phyloP scores from a whole-genome alignment of 2,888 invertebrate species.

The Agrilus cyanescens region DNA sequence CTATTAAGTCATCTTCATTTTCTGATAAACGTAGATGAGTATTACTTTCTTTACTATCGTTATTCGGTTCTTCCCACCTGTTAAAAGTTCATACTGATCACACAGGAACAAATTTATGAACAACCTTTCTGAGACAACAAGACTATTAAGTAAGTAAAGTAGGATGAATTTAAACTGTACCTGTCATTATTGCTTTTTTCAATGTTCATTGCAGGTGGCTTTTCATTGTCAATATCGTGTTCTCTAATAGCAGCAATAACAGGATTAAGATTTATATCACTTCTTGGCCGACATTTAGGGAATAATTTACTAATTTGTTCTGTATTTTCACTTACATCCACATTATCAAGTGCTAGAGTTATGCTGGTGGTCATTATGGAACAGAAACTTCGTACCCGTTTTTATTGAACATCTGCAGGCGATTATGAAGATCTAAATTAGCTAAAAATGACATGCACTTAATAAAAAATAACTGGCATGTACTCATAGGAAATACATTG shows the following conservation, averaged over 20 bases:
- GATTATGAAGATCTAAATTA: no score
- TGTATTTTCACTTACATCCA: slow-evolving; percentile 40
- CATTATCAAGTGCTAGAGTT: slow-evolving; percentile 36
- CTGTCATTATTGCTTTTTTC: slow-evolving; percentile 36
- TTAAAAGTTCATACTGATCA: slow-evolving; percentile 9
- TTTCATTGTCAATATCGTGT: slow-evolving; percentile 34
- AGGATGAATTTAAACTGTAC: slow-evolving; percentile 17
- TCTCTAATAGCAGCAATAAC: slow-evolving; percentile 32
- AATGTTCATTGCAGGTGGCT: slow-evolving; percentile 37
- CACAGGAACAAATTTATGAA: neutral
- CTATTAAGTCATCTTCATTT: slow-evolving; percentile 41
- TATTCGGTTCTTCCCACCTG: slow-evolving; percentile 36
- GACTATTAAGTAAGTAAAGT: neutral
- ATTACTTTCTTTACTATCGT: slow-evolving; percentile 29
- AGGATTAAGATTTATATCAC: slow-evolving; percentile 45
- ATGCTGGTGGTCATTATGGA: slow-evolving; percentile 34
- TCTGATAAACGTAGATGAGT: slow-evolving; percentile 37
- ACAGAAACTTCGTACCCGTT: neutral
- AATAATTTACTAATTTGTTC: slow-evolving; percentile 76
- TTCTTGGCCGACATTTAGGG: slow-evolving; percentile 74
- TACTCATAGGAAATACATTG: no score
- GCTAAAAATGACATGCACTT: no score
- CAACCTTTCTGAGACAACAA: no score
- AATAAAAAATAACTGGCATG: no score
- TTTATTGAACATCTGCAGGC: no score